Evolutionary conservation across 1,140 invertebrate genomes (phyloP), one percentile per base, ranked within the genome.

Genomic region (Hestina assimilis): DNA sequence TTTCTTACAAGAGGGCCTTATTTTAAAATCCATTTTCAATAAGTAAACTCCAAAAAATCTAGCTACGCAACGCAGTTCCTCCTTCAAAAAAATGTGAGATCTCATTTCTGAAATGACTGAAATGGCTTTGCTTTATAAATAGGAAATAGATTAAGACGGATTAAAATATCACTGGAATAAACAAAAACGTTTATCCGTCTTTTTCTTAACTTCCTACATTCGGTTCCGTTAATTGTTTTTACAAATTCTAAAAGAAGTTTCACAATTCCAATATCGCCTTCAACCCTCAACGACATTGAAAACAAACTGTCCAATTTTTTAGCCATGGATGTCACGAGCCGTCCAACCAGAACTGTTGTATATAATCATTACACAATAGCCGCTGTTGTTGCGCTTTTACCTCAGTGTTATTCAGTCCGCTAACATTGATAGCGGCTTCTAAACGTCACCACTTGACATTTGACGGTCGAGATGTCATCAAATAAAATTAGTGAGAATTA

Each of bases 401-500:
- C 71, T 76, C 53, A n/a, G 58, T 77, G 48, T 81, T 83, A 78
- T 81, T 79, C 65, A 17, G 31, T 46, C 28, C 40, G 57, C 61
- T 69, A 61, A 78, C 76, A 82, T 74, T n/a, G n/a, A n/a, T 69
- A 69, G 68, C 66, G 50, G 60, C 55, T 52, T 24, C 28, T 45
- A 52, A 67, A 63, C 71, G 75, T 70, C 75, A 87, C n/a, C n/a
- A n/a, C n/a, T n/a, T n/a, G n/a, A n/a, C n/a, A 15, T 45, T 24
- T 26, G 21, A 23, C 26, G 42, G n/a, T n/a, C 42, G 42, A 26
- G 9, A 85, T 85, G 82, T 79, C 83, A 79, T 80, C 79, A 58
- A 81, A 77, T 73, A 70, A 72, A 80, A 75, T 80, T 60, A 79
- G 50, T 64, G 80, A 82, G 62, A 81, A 79, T 72, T 75, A 71